A percentile compares a stretch with the other conserved stretches of the same genome.
These are phyloP conservation scores for Gila robusta DNA, from an alignment of 2,797 vertebrate genomes.

Conservation along the genomic window DNA sequence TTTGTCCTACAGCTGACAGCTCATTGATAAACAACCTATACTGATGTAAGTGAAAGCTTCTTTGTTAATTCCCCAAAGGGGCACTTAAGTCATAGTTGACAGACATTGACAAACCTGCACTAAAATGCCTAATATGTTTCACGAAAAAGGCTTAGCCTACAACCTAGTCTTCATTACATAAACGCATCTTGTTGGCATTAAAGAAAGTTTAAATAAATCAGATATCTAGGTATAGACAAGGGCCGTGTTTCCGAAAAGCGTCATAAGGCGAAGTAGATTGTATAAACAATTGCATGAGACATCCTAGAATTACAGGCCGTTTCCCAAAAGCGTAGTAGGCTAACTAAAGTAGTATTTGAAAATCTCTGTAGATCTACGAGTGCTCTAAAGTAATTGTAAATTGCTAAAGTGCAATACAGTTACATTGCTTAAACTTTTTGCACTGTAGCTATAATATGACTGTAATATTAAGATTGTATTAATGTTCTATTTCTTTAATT, in stretches of 20 bases:
- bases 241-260: background rate
- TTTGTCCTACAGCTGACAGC: conserved; percentile 20
- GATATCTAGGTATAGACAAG: background rate
- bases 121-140: conserved; percentile 41
- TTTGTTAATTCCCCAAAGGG: conserved; percentile 71
- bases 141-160: conserved; percentile 51
- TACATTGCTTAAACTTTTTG: background rate
- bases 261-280: background rate
- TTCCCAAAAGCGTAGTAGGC: background rate
- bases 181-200: conserved; percentile 73
- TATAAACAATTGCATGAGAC: background rate
- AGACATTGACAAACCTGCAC: conserved; percentile 57
- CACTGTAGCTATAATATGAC: background rate
- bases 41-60: conserved; percentile 29
- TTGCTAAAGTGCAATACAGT: background rate
- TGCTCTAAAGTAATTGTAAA: background rate
- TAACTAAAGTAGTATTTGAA: background rate
- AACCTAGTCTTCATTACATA: conserved; percentile 72
- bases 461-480: background rate
- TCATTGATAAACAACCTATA: conserved; percentile 31
- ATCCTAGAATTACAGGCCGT: background rate
- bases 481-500: background rate
- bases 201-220: conserved; percentile 37
- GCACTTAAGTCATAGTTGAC: conserved; percentile 70
- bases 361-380: background rate